These are phyloP conservation scores for Aphyosemion australe DNA, from an alignment of 2,113 vertebrate genomes.

Conservation along the genomic window DNA sequence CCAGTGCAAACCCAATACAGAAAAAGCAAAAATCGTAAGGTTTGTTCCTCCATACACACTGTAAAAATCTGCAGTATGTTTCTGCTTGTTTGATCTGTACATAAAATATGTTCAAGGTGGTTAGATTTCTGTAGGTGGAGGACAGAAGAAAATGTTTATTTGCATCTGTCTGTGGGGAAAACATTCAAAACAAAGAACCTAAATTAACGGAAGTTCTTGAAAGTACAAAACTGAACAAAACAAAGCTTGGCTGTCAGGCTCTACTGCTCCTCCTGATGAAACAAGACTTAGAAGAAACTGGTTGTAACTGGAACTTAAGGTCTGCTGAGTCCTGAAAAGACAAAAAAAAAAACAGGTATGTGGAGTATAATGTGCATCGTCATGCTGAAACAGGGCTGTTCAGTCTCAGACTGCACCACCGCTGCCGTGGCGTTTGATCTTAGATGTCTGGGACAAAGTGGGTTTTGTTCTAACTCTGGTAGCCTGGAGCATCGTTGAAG, in stretches of 20 bases:
- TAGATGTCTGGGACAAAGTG: slow-evolving; percentile 25
- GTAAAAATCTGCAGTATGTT: slow-evolving; percentile 14
- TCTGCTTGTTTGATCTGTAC: slow-evolving; percentile 20
- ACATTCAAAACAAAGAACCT: slow-evolving; percentile 3
- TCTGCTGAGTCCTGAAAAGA: slow-evolving; percentile 17
- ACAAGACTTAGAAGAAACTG: background rate
- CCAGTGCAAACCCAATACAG: slow-evolving; percentile 10
- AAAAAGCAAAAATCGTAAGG: slow-evolving; percentile 7
- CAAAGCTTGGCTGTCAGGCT: background rate
- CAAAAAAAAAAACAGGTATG: slow-evolving; percentile 11
- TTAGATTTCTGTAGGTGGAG: slow-evolving; percentile 17
- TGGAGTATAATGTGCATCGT: slow-evolving; percentile 6
- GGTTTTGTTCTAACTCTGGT: slow-evolving; percentile 43
- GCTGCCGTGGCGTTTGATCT: slow-evolving; percentile 14
- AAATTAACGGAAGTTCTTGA: background rate
- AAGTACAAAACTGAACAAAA: slow-evolving; percentile 8
- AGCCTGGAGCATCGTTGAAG: slow-evolving; percentile 51
- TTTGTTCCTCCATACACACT: background rate
- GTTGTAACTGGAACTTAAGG: slow-evolving; percentile 5
- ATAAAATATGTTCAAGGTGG: slow-evolving; percentile 56
- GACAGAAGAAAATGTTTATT: slow-evolving; percentile 15
- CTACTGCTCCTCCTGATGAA: background rate
- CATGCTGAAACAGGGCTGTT: slow-evolving; percentile 20
- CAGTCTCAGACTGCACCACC: slow-evolving; percentile 15
- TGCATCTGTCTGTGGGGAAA: slow-evolving; percentile 22